phyloP scores from a whole-genome alignment of 1,140 invertebrate genomes.

The Teleogryllus occipitalis region DNA sequence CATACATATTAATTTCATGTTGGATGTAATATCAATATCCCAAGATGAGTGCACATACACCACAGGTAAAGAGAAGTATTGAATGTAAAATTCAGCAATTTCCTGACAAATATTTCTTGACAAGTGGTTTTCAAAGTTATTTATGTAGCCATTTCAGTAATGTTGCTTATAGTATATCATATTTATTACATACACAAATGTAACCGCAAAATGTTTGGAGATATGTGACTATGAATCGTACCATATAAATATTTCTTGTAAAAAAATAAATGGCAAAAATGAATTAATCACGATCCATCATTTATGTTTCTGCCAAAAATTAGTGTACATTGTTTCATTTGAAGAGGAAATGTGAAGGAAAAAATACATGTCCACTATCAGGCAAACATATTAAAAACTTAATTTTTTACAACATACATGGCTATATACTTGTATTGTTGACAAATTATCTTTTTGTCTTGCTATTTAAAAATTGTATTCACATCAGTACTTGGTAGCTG shows the following conservation, averaged over 20 bases:
- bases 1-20: slow-evolving; percentile 2
- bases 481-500: background rate
- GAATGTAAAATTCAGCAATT: background rate
- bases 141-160: background rate
- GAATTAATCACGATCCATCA: background rate
- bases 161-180: slow-evolving; percentile 2
- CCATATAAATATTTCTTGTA: slow-evolving; percentile 15
- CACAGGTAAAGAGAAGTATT: slow-evolving; percentile 4
- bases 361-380: background rate
- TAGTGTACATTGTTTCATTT: background rate
- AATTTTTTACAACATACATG: background rate
- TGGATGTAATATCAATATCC: slow-evolving; percentile 5
- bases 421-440: background rate
- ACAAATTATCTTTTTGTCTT: background rate
- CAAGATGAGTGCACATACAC: slow-evolving; percentile 3
- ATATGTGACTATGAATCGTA: slow-evolving; percentile 14
- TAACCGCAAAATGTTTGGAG: slow-evolving; percentile 15
- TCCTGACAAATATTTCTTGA: background rate
- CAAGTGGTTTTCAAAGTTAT: background rate
- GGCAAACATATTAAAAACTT: background rate
- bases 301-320: background rate
- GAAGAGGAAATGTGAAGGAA: background rate
- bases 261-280: background rate
- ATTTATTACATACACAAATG: slow-evolving; percentile 17
- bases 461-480: background rate